These are phyloP conservation scores for Cervus canadensis DNA, from an alignment of 2,113 vertebrate genomes.

Conservation along the genomic window DNA sequence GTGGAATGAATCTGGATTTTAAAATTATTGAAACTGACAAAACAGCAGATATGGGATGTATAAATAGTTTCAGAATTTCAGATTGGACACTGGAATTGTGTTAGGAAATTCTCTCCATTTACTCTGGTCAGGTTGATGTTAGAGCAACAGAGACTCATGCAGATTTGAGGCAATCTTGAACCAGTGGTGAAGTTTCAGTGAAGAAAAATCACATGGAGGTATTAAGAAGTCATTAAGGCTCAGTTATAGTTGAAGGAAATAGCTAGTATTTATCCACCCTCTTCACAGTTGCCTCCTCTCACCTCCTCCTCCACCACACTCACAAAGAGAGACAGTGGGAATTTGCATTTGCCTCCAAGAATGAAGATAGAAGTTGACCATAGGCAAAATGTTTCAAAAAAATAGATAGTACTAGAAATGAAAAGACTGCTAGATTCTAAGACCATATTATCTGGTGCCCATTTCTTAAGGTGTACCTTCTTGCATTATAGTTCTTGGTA, in stretches of 20 bases:
- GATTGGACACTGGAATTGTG: neutral
- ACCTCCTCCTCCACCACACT: too few species aligned
- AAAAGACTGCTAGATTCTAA: neutral
- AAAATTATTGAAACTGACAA: slow-evolving; percentile 24
- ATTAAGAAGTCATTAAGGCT: neutral
- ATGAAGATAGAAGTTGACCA: neutral
- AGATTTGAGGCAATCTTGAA: neutral
- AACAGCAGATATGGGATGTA: neutral
- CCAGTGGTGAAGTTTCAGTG: neutral
- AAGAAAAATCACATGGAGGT: neutral
- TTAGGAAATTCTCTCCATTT: neutral
- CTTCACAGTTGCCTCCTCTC: neutral
- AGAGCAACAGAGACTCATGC: neutral
- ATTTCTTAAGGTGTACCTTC: neutral
- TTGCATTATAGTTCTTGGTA: neutral
- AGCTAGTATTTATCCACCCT: neutral
- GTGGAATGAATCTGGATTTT: neutral
- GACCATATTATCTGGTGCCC: neutral
- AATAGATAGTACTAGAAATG: neutral
- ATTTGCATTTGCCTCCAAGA: neutral
- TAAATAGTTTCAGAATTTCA: neutral
- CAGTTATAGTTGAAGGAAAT: neutral
- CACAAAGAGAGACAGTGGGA: neutral
- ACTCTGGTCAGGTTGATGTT: neutral
- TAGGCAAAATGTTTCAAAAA: neutral